Percentiles rank a stretch among this genome's conserved stretches.
These are phyloP conservation scores for Macropus fuliginosus DNA, from an alignment of 2,797 vertebrate genomes.

Conservation along the genomic window DNA sequence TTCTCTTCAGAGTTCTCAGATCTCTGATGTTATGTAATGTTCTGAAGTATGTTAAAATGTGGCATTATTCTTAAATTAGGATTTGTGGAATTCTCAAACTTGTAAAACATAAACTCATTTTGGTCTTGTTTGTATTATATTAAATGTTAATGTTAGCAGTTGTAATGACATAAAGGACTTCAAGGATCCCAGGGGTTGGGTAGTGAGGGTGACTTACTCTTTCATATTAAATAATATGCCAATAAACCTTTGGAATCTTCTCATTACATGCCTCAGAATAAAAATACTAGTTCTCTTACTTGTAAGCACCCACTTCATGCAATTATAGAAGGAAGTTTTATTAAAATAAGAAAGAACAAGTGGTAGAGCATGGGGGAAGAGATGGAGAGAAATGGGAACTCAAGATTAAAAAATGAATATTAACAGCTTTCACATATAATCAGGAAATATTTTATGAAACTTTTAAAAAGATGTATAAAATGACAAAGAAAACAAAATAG, in stretches of 20 bases:
- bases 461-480: not conserved
- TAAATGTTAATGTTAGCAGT: not conserved
- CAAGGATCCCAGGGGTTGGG: not conserved
- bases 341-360: not conserved
- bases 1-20: too few species aligned
- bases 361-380: not conserved
- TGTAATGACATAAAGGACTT: not conserved
- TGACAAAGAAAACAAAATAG: not conserved
- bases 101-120: not conserved
- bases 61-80: not conserved
- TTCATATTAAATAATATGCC: too few species aligned
- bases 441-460: not conserved
- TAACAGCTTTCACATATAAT: not conserved
- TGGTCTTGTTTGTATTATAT: not conserved
- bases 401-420: not conserved
- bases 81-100: not conserved
- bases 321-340: not conserved
- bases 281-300: not conserved
- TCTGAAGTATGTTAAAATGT: not conserved
- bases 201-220: not conserved
- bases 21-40: too few species aligned
- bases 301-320: not conserved
- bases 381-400: not conserved
- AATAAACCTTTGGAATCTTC: too few species aligned
- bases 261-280: not conserved